Conservation (phyloP, 2,888 invertebrate genomes). For the Drosophila mercatorum region DNA sequence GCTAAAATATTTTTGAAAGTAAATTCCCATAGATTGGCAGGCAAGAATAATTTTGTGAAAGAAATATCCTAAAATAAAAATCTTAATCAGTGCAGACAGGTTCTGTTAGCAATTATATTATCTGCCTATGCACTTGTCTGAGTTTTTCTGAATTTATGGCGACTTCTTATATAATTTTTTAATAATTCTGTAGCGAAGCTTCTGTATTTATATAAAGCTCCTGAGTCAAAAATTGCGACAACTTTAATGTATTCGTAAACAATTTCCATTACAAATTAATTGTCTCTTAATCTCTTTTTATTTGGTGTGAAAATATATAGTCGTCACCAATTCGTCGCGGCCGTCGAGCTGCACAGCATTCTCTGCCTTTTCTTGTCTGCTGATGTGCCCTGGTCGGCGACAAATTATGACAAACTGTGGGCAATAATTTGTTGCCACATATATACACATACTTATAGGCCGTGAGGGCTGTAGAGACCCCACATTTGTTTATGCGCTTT, state of each 20-base stretch:
- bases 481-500: slow-evolving; percentile 61
- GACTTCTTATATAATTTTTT: no score
- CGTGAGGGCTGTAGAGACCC: slow-evolving; percentile 20
- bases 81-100: neutral
- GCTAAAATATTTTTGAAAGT: neutral
- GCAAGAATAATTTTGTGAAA: neutral
- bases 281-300: slow-evolving; percentile 50
- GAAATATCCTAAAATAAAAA: neutral
- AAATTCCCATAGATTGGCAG: neutral
- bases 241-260: slow-evolving; percentile 61
- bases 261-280: slow-evolving; percentile 47
- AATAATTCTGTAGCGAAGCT: no score
- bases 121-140: neutral
- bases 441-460: slow-evolving; percentile 7
- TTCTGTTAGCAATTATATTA: neutral
- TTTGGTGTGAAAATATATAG: slow-evolving; percentile 32
- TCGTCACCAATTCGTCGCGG: slow-evolving; percentile 22
- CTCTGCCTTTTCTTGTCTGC: slow-evolving; percentile 10
- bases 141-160: no score
- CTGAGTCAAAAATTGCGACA: slow-evolving; percentile 14
- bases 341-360: slow-evolving; percentile 11
- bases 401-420: slow-evolving; percentile 72
- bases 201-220: neutral
- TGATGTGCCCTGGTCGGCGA: slow-evolving; percentile 25
- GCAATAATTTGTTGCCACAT: slow-evolving; percentile 52